phyloP scores from a whole-genome alignment of 2,797 vertebrate species.

The Alectoris magna region DNA sequence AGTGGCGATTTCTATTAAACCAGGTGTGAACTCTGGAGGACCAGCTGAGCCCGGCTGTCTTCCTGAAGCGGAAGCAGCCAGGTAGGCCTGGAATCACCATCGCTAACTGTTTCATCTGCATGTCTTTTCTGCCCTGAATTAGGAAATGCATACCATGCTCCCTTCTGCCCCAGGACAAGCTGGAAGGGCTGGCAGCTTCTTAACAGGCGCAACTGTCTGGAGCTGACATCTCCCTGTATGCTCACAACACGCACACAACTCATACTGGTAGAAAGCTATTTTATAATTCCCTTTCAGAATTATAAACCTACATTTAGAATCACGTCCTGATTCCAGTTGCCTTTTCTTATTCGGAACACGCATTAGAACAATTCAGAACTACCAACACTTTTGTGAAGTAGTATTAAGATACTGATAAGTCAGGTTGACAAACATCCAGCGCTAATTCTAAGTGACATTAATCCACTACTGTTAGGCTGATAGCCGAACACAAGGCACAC shows the following conservation, averaged over 20 bases:
- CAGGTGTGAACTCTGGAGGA: background rate
- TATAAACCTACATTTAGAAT: background rate
- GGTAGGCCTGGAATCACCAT: background rate
- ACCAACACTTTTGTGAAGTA: background rate
- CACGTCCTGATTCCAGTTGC: background rate
- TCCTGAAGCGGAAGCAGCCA: background rate
- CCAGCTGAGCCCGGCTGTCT: background rate
- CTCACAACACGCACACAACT: accelerated
- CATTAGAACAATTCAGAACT: background rate
- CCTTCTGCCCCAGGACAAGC: background rate
- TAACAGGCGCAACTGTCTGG: background rate
- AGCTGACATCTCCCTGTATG: background rate
- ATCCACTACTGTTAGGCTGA: background rate
- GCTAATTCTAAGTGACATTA: background rate
- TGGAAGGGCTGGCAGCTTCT: background rate
- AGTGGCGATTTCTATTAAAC: accelerated
- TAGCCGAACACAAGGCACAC: background rate
- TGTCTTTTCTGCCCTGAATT: background rate
- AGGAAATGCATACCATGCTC: background rate
- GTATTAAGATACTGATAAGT: background rate
- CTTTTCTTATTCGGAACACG: background rate
- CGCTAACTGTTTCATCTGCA: background rate
- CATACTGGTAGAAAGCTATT: background rate
- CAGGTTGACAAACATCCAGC: background rate
- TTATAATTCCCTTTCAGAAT: background rate